Evolutionary conservation across 2,888 invertebrate species (phyloP), one percentile per base, ranked within the genome.

Genomic region (Ectemnius cavifrons): DNA sequence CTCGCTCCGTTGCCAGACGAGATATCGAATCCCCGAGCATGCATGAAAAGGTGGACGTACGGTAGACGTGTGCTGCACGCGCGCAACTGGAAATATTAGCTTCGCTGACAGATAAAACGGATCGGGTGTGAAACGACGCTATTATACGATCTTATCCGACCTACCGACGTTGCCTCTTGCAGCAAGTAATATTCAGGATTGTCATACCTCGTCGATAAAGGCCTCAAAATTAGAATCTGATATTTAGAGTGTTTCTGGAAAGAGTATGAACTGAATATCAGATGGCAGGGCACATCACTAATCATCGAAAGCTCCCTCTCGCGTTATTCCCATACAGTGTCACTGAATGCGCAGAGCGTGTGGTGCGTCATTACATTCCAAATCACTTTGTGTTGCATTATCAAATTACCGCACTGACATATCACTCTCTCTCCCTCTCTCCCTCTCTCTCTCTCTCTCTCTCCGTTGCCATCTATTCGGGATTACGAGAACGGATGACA

Each of bases 341-440:
- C 71, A 82, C 77, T 81, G 80, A 81, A 81, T 81, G 75, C 80
- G 68, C 63, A 37, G 1, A 37, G 8, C 11, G 37, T 11, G 37
- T 37, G 28, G 52, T 74, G 68, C 75, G 80, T 82, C 82, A 81
- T 81, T 82, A 82, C 71, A 73, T 75, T 77, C 73, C 75, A 80
- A 82, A 82, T 82, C 75, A 82, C 82, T 80, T 82, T 81, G 77
- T 71, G 75, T 61, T 65, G 63, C 52, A 59, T 81, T 75, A 82
- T 81, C 73, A 65, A 82, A 82, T 81, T 82, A 82, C 56, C 71
- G 63, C 66, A 67, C 69, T 77, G 80, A 64, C 67, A 60, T 28
- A 60, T 37, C 65, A 37, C 66, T 68, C 63, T 60, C n/a, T 28
- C 57, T 71, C 74, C 69, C 82, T 79, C 23, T 23, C 2, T 23